These are phyloP conservation scores for Galbula dea DNA, from an alignment of 2,113 vertebrate species.

Conservation along the genomic window DNA sequence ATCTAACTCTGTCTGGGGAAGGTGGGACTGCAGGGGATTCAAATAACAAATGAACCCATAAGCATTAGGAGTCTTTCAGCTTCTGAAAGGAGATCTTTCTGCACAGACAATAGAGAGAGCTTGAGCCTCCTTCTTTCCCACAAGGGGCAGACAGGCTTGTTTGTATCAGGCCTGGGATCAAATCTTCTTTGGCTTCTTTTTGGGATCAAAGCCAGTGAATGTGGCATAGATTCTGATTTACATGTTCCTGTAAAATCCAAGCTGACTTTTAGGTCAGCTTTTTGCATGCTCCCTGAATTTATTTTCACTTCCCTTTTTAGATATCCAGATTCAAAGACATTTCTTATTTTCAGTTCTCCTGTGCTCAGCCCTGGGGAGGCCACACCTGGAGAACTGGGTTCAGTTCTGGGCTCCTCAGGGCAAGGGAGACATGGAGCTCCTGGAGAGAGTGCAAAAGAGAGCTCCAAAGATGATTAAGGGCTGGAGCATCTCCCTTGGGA, in stretches of 20 bases:
- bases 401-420: too few relatives aligned
- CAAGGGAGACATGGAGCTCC: too few relatives aligned
- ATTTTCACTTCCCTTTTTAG: not conserved
- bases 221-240: not conserved
- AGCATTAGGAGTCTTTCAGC: not conserved
- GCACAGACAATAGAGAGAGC: not conserved
- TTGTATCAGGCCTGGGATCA: not conserved
- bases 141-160: not conserved
- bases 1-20: not conserved
- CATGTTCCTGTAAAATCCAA: not conserved
- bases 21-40: not conserved
- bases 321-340: not conserved
- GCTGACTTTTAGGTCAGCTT: not conserved
- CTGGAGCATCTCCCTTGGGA: too few relatives aligned
- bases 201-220: not conserved
- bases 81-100: slow-evolving; percentile 45
- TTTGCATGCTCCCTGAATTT: not conserved
- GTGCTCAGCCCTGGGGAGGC: too few relatives aligned
- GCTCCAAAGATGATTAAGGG: too few relatives aligned
- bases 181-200: not conserved
- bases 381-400: too few relatives aligned
- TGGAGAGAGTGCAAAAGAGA: too few relatives aligned
- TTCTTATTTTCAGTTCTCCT: not conserved
- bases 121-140: slow-evolving; percentile 25
- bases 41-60: slow-evolving; percentile 46